These are phyloP conservation scores for Chymomyza caudatula DNA, from an alignment of 2,888 invertebrate genomes.

Conservation along the genomic window DNA sequence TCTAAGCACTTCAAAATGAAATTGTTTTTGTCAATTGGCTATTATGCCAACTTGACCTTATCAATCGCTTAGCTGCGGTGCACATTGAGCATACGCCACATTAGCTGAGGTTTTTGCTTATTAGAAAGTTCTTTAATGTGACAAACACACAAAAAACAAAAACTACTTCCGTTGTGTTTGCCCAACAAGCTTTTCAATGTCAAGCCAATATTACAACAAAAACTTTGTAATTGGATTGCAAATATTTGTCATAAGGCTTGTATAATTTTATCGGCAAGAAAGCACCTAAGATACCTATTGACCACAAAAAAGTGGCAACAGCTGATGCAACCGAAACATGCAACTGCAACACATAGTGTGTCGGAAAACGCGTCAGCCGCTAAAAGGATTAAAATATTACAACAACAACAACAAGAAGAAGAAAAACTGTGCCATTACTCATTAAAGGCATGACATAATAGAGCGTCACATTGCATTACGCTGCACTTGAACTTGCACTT, in stretches of 20 bases:
- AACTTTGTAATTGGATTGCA: constrained; percentile 58
- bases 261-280: constrained; percentile 38
- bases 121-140: neutral
- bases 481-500: constrained; percentile 63
- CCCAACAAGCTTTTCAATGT: neutral
- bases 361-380: constrained; percentile 13
- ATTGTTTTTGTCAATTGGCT: constrained; percentile 66
- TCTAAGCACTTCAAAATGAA: constrained; percentile 31
- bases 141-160: neutral
- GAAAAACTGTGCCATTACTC: neutral
- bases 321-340: constrained; percentile 43
- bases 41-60: constrained; percentile 67
- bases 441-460: constrained; percentile 10
- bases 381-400: constrained; percentile 47
- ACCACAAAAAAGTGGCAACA: constrained; percentile 5
- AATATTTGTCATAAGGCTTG: constrained; percentile 30
- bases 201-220: constrained; percentile 1
- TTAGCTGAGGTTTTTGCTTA: neutral
- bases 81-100: constrained; percentile 51
- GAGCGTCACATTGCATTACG: constrained; percentile 27
- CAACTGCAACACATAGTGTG: constrained; percentile 4
- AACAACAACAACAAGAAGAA: neutral
- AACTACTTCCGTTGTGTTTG: neutral
- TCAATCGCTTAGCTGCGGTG: constrained; percentile 1
- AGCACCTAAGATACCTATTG: neutral